phyloP scores from a whole-genome alignment of 2,113 vertebrate genomes.

The Pampusana beccarii region DNA sequence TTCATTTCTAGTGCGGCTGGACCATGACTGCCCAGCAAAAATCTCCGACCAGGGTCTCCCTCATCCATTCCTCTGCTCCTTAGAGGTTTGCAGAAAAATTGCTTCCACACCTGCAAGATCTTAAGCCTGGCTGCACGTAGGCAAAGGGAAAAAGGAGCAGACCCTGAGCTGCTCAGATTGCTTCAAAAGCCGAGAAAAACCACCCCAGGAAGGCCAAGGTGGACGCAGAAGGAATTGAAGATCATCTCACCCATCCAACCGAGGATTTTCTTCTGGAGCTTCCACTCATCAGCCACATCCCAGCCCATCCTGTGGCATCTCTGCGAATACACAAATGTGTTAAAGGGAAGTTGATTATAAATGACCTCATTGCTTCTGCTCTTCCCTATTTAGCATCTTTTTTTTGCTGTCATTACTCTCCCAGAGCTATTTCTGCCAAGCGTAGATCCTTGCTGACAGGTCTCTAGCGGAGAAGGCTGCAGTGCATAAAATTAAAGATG shows the following conservation, averaged over 20 bases:
- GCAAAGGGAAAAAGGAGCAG: fast-evolving
- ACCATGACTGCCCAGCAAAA: not conserved
- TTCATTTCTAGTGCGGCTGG: not conserved
- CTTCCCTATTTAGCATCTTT: not conserved
- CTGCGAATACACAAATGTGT: not conserved
- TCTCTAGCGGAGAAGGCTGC: not conserved
- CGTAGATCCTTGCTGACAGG: not conserved
- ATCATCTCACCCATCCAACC: not conserved
- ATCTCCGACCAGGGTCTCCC: not conserved
- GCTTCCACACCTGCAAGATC: not conserved
- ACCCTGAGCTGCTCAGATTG: not conserved
- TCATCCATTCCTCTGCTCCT: not conserved
- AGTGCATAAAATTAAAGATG: not conserved
- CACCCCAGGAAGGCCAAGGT: not conserved
- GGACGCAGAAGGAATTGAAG: not conserved
- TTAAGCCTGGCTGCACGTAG: fast-evolving
- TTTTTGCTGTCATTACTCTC: not conserved
- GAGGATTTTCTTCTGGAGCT: not conserved
- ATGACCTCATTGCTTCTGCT: not conserved
- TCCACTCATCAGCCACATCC: too few relatives aligned
- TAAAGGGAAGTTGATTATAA: not conserved
- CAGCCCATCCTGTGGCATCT: not conserved
- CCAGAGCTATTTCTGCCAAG: not conserved
- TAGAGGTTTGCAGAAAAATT: not conserved
- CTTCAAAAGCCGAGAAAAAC: not conserved